Base-by-base conservation (phyloP, 2,113 vertebrate species). In the Columba janthina region DNA sequence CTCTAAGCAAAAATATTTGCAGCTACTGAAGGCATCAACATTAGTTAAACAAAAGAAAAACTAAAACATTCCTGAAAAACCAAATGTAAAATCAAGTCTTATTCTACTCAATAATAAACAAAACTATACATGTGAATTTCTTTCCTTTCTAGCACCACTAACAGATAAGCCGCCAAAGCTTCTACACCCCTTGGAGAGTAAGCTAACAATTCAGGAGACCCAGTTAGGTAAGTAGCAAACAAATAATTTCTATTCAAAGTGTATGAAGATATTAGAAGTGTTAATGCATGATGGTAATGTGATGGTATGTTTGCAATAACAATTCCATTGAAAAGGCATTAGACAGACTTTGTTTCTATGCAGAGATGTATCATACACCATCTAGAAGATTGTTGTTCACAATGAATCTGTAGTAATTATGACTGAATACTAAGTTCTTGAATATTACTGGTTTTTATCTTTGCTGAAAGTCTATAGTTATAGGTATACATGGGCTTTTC, bases 141-240 rank as follows among this genome's bases (percentile, higher is more conserved):
- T 97, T 95, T 97, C 97, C 95, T 94, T 98, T 98, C 87, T 98
- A 99, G 99, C 99, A n/a, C 99, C 99, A 82, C 96, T 99, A 97
- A 99, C 99, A 96, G 99, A 99, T 98, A 99, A 99, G 96, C 99
- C 99, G 95, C 99, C 99, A 86, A 99, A 99, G 97, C 98, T 99
- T 97, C 98, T 99, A 71, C 98, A 98, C 77, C 99, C 99, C 24
- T 95, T 98, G 81, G 99, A 99, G 98, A 98, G 96, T 97, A 99
- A 99, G 96, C 95, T 99, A 97, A 99, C 98, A 94, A 62, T 99
- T 97, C 98, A 99, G 78, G 99, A 99, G 97, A 98, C 98, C 66
- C 98, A 99, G 81, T 97, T 99, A 97, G 99, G 99, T 99, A 98
- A 99, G 99, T 97, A 94, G 26, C 6, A 96, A 94, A 89, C 9